phyloP scores from a whole-genome alignment of 2,797 vertebrate genomes.

The Notolepis coatsorum region DNA sequence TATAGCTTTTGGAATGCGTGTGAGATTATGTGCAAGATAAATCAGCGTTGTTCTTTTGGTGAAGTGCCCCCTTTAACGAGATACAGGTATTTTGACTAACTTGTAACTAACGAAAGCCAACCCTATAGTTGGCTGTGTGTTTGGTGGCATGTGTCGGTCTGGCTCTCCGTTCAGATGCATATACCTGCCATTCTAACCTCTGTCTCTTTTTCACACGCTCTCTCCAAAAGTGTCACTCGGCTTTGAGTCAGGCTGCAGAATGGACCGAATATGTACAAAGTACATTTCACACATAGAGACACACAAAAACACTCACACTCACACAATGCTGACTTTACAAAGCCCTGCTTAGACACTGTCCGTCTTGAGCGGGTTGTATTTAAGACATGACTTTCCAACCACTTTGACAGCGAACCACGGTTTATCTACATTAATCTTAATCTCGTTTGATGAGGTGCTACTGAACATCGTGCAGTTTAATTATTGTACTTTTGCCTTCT shows the following conservation, averaged over 20 bases:
- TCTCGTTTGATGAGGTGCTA: conserved; percentile 13
- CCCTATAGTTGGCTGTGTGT: conserved; percentile 14
- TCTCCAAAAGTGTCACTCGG: conserved; percentile 70
- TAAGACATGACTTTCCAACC: too few species aligned
- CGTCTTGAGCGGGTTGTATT: too few species aligned
- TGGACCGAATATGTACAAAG: conserved; percentile 31
- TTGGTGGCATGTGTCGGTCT: conserved; percentile 19
- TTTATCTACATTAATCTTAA: not conserved
- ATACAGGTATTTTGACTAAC: too few species aligned
- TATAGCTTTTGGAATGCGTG: too few species aligned
- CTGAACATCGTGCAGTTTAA: conserved; percentile 18
- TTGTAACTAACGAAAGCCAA: too few species aligned
- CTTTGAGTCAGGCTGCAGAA: conserved; percentile 49
- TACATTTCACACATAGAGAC: conserved; percentile 27
- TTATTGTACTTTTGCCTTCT: conserved; percentile 19
- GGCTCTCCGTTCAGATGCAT: conserved; percentile 56
- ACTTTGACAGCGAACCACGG: too few species aligned
- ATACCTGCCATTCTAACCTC: conserved; percentile 35
- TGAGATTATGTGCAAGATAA: too few species aligned
- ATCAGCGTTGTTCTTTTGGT: too few species aligned
- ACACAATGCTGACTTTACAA: conserved; percentile 35
- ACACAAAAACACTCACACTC: conserved; percentile 1
- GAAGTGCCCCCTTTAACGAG: too few species aligned
- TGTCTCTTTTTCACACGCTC: conserved; percentile 59
- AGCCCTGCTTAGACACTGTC: not conserved